Evolutionary conservation across 2,113 vertebrate genomes (phyloP), one percentile per base, ranked within the genome.

Genomic region (Glareola pratincola): DNA sequence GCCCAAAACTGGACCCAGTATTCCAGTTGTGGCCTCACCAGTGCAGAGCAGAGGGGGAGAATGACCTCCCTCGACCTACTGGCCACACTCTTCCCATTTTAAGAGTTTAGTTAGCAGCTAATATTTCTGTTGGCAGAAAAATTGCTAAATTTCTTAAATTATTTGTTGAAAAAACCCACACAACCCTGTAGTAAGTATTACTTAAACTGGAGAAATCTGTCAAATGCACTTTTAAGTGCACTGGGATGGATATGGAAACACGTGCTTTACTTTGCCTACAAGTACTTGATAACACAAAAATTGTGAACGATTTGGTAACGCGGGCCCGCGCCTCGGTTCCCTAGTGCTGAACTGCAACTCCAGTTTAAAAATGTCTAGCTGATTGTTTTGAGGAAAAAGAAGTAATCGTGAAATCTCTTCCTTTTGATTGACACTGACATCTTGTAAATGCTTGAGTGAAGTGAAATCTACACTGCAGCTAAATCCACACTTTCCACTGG

Each of bases 91-190:
- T n/a, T n/a, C n/a, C n/a, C n/a, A n/a, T n/a, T 39, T 74, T 53
- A 48, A 63, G 32, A 30, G 39, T 67, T 8, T 24, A 57, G 36
- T 39, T 39, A 39, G 9, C 13, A 64, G 34, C 23, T 69, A 34
- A 43, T 7, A 2, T 56, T 77, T 87, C 27, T 67, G 5, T 82
- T 85, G 51, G 34, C 21, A 85, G 47, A 75, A 62, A 71, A 78
- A 5, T 0, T 6, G 16, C 9, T n/a, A 14, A 14, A 88, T 85
- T 90, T 75, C 36, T 78, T 47, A 71, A 47, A 50, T 53, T 63
- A 24, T 12, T 56, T 77, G 16, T 51, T 88, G 30, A 3, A 48
- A 43, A 53, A 23, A 0, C 0, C 1, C 7, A 26, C 26, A 36
- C 15, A 43, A 21, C 39, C 21, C 4, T 24, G 6, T 67, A 19